Percentiles rank a stretch among this genome's conserved stretches.
Evolutionary conservation across 92 coral and sea anemone genomes (phyloP).

Genomic region (Phenganax subtilis): DNA sequence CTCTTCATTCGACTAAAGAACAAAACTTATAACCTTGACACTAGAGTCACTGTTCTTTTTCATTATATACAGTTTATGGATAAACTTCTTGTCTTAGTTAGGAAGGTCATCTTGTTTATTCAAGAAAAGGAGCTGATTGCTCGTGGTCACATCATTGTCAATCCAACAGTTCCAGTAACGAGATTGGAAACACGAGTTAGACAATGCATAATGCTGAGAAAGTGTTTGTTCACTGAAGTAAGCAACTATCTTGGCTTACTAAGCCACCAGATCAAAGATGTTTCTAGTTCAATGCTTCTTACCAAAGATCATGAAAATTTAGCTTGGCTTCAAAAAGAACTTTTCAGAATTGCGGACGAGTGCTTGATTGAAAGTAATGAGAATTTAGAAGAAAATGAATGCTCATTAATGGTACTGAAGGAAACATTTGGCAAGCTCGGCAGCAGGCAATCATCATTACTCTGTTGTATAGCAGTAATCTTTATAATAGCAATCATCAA

Average conservation of each 20-base stretch:
- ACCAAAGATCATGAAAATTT: neutral
- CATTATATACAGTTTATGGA: slow-evolving; percentile 44
- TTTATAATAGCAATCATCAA: neutral
- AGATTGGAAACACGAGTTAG: slow-evolving; percentile 22
- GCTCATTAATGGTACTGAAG: slow-evolving; percentile 13
- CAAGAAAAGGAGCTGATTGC: slow-evolving; percentile 80
- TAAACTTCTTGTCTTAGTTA: slow-evolving; percentile 42
- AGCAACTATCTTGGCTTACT: neutral
- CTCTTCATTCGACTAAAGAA: slow-evolving; percentile 5
- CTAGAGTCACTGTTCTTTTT: slow-evolving; percentile 39
- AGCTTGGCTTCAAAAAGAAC: slow-evolving; percentile 23
- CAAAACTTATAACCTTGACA: slow-evolving; percentile 33
- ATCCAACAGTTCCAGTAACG: slow-evolving; percentile 49
- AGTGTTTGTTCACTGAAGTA: slow-evolving; percentile 14
- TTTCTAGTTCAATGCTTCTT: neutral
- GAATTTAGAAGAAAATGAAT: neutral
- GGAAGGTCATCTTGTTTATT: slow-evolving; percentile 66
- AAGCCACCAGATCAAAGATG: slow-evolving; percentile 7
- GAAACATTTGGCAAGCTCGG: neutral
- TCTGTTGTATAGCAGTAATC: slow-evolving; percentile 3
- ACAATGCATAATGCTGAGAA: slow-evolving; percentile 22
- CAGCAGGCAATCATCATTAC: slow-evolving; percentile 19
- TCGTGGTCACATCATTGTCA: slow-evolving; percentile 71
- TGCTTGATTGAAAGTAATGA: neutral
- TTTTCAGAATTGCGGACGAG: slow-evolving; percentile 2